Evolutionary conservation across 2,797 vertebrate species (phyloP), one percentile per base, ranked within the genome.

Genomic region (Lepilemur ruficaudatus): DNA sequence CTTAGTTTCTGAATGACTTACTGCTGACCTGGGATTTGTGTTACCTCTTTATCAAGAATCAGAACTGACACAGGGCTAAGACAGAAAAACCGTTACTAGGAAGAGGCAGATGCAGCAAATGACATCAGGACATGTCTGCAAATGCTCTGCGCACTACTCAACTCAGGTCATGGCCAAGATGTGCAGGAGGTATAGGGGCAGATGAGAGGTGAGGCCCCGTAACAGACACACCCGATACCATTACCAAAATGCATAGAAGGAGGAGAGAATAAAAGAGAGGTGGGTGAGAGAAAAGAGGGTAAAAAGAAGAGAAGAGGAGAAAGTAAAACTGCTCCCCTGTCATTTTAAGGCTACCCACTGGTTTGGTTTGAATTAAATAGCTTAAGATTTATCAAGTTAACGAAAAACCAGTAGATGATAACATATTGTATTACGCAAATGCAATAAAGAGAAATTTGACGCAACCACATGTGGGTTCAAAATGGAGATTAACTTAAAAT

Each of bases 141-240:
- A 72, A 89, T 35, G 20, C 46, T 5, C 22, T 6, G 1, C 11
- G 11, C 50, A 7, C 17, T 9, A 1, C 20, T 70, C 18, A 22
- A 50, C 2, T 25, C 25, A 23, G 9, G 48, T 4, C 57, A 10
- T 15, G 5, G 46, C 5, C 22, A 9, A 48, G 50, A 61, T 15
- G 30, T 2, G 3, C 0, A 30, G 20, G 25, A 59, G 35, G n/a
- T 0, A 2, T 5, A 3, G 3, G 5, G 12, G 22, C 9, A 11
- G 55, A 50, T 55, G 28, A n/a, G 57, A 46, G 1, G 0, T 5
- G 13, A 3, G 8, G 17, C 3, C 59, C 52, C 10, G 32, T 18
- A 15, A 35, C 1, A 59, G 41, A 65, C 18, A 48, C 28, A n/a
- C 35, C 11, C 0, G 0, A 65, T 1, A 11, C 43, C 30, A 18